Evolutionary conservation across 2,888 invertebrate species (phyloP), one percentile per base, ranked within the genome.

Genomic region (Sabatieria punctata): DNA sequence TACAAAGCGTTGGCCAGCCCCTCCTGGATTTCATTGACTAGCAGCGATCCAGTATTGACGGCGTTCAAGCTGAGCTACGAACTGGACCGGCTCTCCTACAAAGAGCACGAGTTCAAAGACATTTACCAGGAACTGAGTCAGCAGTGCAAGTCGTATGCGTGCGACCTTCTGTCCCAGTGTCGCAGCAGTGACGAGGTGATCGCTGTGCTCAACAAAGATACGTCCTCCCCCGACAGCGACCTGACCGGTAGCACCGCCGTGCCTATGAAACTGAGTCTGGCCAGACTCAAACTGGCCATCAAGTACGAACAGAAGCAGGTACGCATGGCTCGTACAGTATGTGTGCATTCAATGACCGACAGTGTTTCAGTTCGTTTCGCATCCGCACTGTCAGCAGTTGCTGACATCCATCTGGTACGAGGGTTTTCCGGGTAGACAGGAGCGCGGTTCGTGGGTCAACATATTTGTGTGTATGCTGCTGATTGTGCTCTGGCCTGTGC

Each of bases 241-340:
- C 57, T 55, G 33, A 59, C 60, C 25, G 64, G 62, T 2, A 63
- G 60, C 48, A 56, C 56, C 1, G 56, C 60, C 57, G 55, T 33
- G n/a, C n/a, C 56, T 1, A 56, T 60, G 11, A 57, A 57, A 36
- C 54, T 67, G 11, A 68, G 67, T 1, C 57, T 73, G 42, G 63
- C 68, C 18, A 57, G 73, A 43, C 61, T 73, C 27, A 73, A 73
- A 58, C 58, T 73, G 50, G 73, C 73, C n/a, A 65, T 73, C 43
- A 73, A 73, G 55, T 74, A 71, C 55, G 71, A 72, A 55, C 73
- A 73, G 57, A 73, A 73, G 60, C 71, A 72, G 68, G 73, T 72
- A 49, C 46, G 30, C 15, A 8, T 15, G 15, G 30, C n/a, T n/a
- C n/a, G n/a, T n/a, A n/a, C n/a, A n/a, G n/a, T n/a, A n/a, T n/a